phyloP scores from a whole-genome alignment of 2,113 vertebrate species.

The Vidua chalybeata region DNA sequence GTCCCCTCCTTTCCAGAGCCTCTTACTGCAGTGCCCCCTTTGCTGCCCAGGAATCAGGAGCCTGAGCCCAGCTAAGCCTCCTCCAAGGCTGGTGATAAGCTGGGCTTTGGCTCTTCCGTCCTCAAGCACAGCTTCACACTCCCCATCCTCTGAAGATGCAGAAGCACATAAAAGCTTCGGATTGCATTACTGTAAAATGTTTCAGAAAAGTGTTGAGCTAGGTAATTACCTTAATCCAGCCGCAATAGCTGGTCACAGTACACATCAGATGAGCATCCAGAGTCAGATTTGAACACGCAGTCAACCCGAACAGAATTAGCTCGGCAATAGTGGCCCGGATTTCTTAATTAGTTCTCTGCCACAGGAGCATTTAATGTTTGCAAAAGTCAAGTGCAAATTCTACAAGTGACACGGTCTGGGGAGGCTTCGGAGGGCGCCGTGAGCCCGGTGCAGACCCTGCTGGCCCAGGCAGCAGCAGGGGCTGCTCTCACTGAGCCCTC shows the following conservation, averaged over 20 bases:
- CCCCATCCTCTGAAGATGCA: not conserved
- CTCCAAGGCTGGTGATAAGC: not conserved
- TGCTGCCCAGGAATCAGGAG: not conserved
- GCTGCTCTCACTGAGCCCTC: constrained; percentile 55
- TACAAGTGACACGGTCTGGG: constrained; percentile 59
- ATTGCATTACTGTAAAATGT: constrained; percentile 63
- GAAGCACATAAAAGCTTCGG: constrained; percentile 58
- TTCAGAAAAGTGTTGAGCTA: constrained; percentile 68
- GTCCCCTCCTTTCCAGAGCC: not conserved
- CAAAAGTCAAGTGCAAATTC: constrained; percentile 71
- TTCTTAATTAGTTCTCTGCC: constrained; percentile 80
- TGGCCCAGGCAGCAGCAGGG: not conserved
- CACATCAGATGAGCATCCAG: constrained; percentile 72
- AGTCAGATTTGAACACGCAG: constrained; percentile 75
- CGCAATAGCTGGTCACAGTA: constrained; percentile 63
- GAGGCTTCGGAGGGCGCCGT: constrained; percentile 23
- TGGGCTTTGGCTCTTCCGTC: not conserved
- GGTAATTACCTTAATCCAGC: constrained; percentile 74
- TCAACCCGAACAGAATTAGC: constrained; percentile 80
- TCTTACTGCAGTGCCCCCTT: not conserved
- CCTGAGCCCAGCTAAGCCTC: not conserved
- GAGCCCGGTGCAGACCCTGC: constrained; percentile 28
- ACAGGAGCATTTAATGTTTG: constrained; percentile 68
- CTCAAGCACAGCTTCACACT: constrained; percentile 38
- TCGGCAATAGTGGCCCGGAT: constrained; percentile 59